These are phyloP conservation scores for Pelosia muscerda DNA, from an alignment of 2,888 invertebrate genomes.

Conservation along the genomic window DNA sequence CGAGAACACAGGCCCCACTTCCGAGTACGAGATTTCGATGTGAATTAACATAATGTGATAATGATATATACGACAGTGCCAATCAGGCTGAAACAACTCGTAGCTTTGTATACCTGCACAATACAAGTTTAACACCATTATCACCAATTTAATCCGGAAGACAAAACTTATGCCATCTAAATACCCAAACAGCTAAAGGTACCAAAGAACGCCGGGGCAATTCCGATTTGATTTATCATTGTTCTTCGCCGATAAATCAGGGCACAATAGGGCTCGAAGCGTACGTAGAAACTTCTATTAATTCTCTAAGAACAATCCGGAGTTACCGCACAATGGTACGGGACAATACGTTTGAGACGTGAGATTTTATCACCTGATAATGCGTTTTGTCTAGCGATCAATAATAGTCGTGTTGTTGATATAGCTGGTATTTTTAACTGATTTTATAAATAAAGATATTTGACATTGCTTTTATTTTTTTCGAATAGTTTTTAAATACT, in stretches of 20 bases:
- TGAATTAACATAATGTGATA: too few relatives aligned
- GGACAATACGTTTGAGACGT: slow-evolving; percentile 82
- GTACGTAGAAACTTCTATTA: slow-evolving; percentile 81
- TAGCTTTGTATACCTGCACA: background rate
- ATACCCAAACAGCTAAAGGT: slow-evolving; percentile 42
- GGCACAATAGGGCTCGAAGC: slow-evolving; percentile 78
- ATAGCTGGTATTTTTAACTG: slow-evolving; percentile 12
- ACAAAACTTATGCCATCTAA: slow-evolving; percentile 27
- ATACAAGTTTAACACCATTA: slow-evolving; percentile 13
- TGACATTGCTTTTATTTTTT: background rate
- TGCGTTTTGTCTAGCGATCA: slow-evolving; percentile 41
- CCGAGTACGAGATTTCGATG: too few relatives aligned
- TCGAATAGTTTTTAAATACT: background rate
- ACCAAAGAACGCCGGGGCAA: slow-evolving; percentile 73
- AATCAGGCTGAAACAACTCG: background rate
- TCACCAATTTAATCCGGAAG: slow-evolving; percentile 21
- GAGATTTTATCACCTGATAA: slow-evolving; percentile 76
- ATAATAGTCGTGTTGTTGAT: slow-evolving; percentile 43
- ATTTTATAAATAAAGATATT: background rate
- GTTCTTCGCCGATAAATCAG: slow-evolving; percentile 85
- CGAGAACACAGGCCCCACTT: too few relatives aligned
- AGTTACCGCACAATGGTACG: slow-evolving; percentile 75
- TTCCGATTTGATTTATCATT: slow-evolving; percentile 86
- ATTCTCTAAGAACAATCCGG: slow-evolving; percentile 83
- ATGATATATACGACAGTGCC: too few relatives aligned